A percentile compares a stretch with the other conserved stretches of the same genome.
Evolutionary conservation across 2,888 invertebrate species (phyloP).

Genomic region (Drosophila macrospina): DNA sequence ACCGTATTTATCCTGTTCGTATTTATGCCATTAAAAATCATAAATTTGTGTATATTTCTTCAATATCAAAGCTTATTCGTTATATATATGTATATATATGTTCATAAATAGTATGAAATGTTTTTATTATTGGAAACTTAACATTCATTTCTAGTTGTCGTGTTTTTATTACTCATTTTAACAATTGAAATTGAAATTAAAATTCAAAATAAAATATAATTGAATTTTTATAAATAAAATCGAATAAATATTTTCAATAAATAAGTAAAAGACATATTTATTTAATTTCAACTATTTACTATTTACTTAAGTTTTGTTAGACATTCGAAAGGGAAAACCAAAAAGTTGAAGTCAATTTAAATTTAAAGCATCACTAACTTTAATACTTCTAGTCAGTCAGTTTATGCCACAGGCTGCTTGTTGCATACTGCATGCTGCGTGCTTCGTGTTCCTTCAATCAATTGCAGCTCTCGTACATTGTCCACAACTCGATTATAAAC

Average conservation of each 20-base stretch:
- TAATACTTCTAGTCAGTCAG: not conserved
- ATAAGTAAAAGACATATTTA: too few species aligned
- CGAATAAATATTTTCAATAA: too few species aligned
- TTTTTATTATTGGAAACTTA: too few species aligned
- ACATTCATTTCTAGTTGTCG: too few species aligned
- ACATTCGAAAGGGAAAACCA: slow-evolving; percentile 38
- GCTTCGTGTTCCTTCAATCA: slow-evolving; percentile 10
- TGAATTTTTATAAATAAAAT: too few species aligned
- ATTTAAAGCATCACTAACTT: slow-evolving; percentile 49
- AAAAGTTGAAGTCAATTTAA: not conserved
- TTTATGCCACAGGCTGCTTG: not conserved
- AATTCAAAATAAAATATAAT: too few species aligned
- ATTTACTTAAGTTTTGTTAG: too few species aligned
- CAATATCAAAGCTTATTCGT: not conserved
- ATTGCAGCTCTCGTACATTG: slow-evolving; percentile 32
- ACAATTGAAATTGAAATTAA: too few species aligned
- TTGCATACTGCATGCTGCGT: slow-evolving; percentile 13
- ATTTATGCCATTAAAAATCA: slow-evolving; percentile 5
- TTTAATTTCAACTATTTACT: too few species aligned
- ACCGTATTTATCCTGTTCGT: slow-evolving; percentile 12
- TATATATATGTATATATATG: not conserved
- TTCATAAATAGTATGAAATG: too few species aligned
- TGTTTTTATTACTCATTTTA: too few species aligned
- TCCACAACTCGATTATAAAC: slow-evolving; percentile 34
- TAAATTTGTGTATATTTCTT: not conserved